These are phyloP conservation scores for Leptodactylus fuscus DNA, from an alignment of 2,113 vertebrate species.

Conservation along the genomic window DNA sequence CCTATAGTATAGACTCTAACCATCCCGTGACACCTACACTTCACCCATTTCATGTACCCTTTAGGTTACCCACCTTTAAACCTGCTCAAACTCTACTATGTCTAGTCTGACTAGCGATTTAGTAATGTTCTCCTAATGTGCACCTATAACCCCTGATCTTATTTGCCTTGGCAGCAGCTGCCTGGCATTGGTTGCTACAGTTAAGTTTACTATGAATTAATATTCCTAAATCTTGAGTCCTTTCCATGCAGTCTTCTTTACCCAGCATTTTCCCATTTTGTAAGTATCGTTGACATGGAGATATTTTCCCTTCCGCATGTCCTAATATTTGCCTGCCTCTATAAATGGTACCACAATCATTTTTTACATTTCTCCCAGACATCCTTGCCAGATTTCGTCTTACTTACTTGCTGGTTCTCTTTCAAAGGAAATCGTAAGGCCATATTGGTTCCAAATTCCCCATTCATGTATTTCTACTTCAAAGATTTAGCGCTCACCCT, in stretches of 20 bases:
- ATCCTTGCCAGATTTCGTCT: not conserved
- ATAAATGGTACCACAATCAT: not conserved
- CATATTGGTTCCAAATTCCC: not conserved
- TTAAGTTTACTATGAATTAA: too few species aligned
- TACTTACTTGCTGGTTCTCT: not conserved
- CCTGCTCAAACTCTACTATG: too few species aligned
- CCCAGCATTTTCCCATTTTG: not conserved
- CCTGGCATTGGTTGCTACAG: too few species aligned
- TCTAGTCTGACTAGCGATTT: too few species aligned
- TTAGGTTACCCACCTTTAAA: too few species aligned
- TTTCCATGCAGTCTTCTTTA: not conserved
- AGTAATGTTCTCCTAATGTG: too few species aligned
- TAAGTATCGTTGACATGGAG: not conserved
- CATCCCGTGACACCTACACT: too few species aligned
- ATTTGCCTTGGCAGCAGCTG: too few species aligned
- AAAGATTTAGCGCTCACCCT: not conserved
- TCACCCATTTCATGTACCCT: too few species aligned
- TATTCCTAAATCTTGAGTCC: too few species aligned
- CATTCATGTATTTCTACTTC: not conserved
- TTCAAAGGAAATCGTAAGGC: not conserved
- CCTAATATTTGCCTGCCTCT: not conserved
- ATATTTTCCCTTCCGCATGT: not conserved
- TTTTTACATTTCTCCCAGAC: not conserved
- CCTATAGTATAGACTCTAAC: too few species aligned
- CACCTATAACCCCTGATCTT: too few species aligned